Evolutionary conservation across 2,113 vertebrate genomes (phyloP).

Genomic region (Crotalus horridus): DNA sequence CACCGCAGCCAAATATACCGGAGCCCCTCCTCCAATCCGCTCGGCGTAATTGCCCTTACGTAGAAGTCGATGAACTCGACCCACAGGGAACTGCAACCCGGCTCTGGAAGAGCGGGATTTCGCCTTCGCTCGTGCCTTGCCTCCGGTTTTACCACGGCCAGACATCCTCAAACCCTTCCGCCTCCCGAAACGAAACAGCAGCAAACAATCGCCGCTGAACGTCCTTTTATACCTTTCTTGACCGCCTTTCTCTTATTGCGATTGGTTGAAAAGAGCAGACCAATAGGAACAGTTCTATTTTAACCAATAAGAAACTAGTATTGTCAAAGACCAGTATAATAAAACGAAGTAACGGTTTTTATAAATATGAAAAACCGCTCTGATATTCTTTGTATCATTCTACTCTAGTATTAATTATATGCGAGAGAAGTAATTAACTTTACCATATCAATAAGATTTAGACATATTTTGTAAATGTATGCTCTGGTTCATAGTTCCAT

Average conservation of each 20-base stretch:
- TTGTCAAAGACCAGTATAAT: neutral
- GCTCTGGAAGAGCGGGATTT: conserved; percentile 80
- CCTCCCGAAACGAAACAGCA: neutral
- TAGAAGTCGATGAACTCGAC: conserved; percentile 78
- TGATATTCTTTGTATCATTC: neutral
- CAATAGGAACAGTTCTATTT: neutral
- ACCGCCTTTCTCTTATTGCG: neutral
- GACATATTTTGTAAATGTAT: neutral
- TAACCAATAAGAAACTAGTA: neutral
- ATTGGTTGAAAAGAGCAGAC: neutral
- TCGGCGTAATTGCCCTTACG: conserved; percentile 77
- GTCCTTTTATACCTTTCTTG: neutral
- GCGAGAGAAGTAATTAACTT: neutral
- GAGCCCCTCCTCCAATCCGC: conserved; percentile 5
- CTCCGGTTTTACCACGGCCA: conserved; percentile 7
- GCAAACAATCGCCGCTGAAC: neutral
- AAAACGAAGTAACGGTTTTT: neutral
- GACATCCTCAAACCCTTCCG: neutral
- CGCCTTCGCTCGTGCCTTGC: conserved; percentile 77
- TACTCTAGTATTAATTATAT: neutral
- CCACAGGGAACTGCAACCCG: conserved; percentile 80
- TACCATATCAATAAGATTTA: neutral
- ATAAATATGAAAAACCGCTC: neutral
- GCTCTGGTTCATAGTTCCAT: too few relatives aligned
- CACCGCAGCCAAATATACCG: conserved; percentile 1